Base-by-base conservation (phyloP, 2,888 invertebrate species). In the Microctonus hyperodae region DNA sequence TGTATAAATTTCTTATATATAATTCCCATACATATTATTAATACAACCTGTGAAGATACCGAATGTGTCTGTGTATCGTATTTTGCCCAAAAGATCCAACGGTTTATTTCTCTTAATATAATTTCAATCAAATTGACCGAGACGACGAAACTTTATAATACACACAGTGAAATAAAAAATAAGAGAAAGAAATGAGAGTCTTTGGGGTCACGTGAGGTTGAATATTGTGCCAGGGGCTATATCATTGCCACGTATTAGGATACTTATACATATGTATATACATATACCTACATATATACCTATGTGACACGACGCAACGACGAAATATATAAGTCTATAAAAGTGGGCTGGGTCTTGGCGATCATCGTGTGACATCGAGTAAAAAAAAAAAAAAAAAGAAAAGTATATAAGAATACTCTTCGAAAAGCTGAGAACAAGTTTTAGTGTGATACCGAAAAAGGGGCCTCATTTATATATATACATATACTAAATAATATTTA, bases 171-270 rank as follows among this genome's bases (percentile, higher is more conserved):
- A 16, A 44, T 44, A 7, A 44, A 16, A 25, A 51, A 35, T 37
- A 1, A 35, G 23, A 64, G 40, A 37, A 44, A 64, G 33, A 55
- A 44, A 44, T 28, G 44, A 35, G 57, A 23, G 48, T 22, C n/a
- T 58, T 40, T 50, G 33, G 60, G 64, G 69, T 66, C 68, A 53
- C 13, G 22, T 20, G 65, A 64, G 65, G 68, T 68, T 60, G 56
- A 58, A 5, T 23, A 40, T 33, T 51, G 23, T 23, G 57, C 44
- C 35, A 64, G 60, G 57, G 61, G 61, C 58, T 50, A 61, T 53
- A 57, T 48, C 56, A 55, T 73, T 75, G 74, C 67, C 72, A 75
- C 71, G 75, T 74, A 76, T 79, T 78, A 79, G 78, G 78, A 78
- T 72, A 61, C 51, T 22, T 23, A 1, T 25, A 28, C 16, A 16